Conservation (phyloP, 2,113 vertebrate species). For the Nipponia nippon region DNA sequence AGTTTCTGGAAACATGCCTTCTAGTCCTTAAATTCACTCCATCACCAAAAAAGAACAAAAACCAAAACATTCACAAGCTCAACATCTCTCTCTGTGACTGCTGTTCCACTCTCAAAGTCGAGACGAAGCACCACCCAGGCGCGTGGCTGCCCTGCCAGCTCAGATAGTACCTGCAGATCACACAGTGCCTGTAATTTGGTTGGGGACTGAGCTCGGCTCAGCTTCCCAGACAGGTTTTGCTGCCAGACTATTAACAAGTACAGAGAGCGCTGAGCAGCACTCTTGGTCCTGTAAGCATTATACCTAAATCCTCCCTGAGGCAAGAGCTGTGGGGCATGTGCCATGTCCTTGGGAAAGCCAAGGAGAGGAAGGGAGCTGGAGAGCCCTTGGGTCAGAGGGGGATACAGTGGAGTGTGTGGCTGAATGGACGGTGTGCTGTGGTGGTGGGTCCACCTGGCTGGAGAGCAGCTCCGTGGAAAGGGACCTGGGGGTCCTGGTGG, state of each 20-base stretch:
- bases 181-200: not conserved
- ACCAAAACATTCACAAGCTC: not conserved
- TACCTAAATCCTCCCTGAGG: not conserved
- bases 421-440: accelerated
- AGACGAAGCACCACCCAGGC: not conserved
- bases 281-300: not conserved
- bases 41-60: not conserved
- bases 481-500: no score
- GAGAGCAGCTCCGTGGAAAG: no score
- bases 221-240: not conserved
- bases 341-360: not conserved
- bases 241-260: not conserved
- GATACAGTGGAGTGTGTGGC: not conserved
- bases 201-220: not conserved
- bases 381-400: not conserved
- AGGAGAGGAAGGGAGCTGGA: not conserved
- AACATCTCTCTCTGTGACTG: not conserved
- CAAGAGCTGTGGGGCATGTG: not conserved
- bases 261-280: not conserved
- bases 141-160: not conserved
- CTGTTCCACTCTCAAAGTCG: not conserved
- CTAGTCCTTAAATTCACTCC: not conserved
- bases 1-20: not conserved
- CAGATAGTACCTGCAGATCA: not conserved
- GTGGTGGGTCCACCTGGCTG: no score